A percentile compares a stretch with the other conserved stretches of the same genome.
phyloP scores from a whole-genome alignment of 2,888 invertebrate genomes.

The Dioctria linearis region DNA sequence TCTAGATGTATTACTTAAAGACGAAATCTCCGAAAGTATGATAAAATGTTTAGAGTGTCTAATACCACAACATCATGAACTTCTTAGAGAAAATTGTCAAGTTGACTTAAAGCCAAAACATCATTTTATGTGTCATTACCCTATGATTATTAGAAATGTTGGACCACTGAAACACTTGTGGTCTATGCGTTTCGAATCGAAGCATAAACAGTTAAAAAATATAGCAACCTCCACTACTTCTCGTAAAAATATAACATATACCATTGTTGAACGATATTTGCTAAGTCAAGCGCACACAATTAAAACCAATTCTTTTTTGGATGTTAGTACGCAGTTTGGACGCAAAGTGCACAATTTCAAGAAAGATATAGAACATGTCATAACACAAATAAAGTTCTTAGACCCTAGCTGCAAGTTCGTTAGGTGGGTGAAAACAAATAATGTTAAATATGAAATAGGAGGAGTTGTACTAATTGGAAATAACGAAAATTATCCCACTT shows the following conservation, averaged over 20 bases:
- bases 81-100: background rate
- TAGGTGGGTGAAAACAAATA: no score
- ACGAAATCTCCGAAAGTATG: background rate
- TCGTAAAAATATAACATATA: background rate
- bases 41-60: background rate
- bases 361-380: background rate
- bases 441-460: no score
- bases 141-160: background rate
- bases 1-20: background rate
- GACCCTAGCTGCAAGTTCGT: no score
- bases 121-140: background rate
- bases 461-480: no score
- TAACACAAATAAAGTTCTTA: no score
- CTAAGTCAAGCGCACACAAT: background rate
- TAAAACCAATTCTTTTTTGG: background rate
- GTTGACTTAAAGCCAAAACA: background rate
- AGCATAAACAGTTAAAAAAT: background rate
- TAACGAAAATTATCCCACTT: no score
- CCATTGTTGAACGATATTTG: background rate
- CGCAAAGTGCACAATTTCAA: background rate
- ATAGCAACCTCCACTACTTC: background rate
- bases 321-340: background rate
- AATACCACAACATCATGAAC: background rate
- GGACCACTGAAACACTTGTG: background rate
- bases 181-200: background rate